Conservation (phyloP, 2,888 invertebrate species). For the Amiota minor region DNA sequence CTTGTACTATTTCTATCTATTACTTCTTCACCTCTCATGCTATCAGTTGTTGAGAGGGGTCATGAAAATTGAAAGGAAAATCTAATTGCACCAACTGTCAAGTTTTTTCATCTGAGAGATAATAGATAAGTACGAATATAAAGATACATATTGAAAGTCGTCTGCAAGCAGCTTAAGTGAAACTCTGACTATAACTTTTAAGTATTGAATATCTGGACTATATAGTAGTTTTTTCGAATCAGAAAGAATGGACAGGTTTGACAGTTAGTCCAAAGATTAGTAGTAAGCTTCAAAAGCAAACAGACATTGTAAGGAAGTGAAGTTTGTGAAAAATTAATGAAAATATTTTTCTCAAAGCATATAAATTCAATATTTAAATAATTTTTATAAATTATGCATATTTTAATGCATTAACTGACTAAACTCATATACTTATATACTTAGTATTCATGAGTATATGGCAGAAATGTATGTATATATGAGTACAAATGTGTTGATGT, state of each 20-base stretch:
- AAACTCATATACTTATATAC: neutral
- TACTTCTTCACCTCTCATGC: conserved; percentile 8
- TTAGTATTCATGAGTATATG: neutral
- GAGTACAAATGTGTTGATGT: neutral
- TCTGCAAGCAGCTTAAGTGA: no score
- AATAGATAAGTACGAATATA: conserved; percentile 21
- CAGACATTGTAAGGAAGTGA: no score
- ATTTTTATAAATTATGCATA: conserved; percentile 6
- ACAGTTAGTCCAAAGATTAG: no score
- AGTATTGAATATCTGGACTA: no score
- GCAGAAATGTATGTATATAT: neutral
- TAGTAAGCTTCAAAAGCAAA: no score
- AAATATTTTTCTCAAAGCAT: no score
- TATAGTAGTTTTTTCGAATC: no score
- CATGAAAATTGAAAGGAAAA: conserved; percentile 25
- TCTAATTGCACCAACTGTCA: conserved; percentile 43
- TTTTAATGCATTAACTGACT: neutral
- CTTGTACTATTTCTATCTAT: neutral
- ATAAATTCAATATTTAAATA: neutral
- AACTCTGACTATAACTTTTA: no score
- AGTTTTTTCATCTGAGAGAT: conserved; percentile 12
- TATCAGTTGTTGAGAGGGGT: neutral
- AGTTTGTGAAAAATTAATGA: no score
- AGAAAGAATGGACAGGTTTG: no score
- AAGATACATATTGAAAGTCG: neutral